Percentiles rank a stretch among this genome's conserved stretches.
Conservation (phyloP, 1,140 invertebrate genomes). For the Anastrepha ludens region DNA sequence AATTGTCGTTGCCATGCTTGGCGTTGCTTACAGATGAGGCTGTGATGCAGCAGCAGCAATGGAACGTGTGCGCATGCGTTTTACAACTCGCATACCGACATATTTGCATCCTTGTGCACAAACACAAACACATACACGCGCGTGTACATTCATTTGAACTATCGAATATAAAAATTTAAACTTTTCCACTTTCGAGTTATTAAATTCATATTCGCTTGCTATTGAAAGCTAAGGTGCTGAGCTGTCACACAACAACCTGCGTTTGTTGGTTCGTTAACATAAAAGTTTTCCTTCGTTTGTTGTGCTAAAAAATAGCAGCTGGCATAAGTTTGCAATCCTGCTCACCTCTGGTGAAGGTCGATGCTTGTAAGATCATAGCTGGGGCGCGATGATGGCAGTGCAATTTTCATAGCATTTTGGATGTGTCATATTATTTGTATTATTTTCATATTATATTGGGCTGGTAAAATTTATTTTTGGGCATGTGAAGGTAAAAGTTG, state of each 20-base stretch:
- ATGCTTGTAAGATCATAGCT: slow-evolving; percentile 15
- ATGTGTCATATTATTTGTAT: neutral
- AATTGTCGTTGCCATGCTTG: neutral
- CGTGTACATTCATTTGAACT: neutral
- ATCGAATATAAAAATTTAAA: neutral
- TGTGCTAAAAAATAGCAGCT: neutral
- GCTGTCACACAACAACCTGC: neutral
- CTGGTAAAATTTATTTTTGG: too few relatives aligned
- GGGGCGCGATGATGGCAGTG: neutral
- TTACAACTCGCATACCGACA: too few relatives aligned
- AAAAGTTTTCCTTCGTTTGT: slow-evolving; percentile 21
- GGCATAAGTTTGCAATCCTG: slow-evolving; percentile 4
- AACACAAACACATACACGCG: neutral
- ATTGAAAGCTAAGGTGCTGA: neutral
- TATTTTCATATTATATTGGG: too few relatives aligned
- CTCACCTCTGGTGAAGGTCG: slow-evolving; percentile 13
- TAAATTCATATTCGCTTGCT: slow-evolving; percentile 10
- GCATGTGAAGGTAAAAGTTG: too few relatives aligned
- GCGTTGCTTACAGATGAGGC: too few relatives aligned
- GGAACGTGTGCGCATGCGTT: too few relatives aligned
- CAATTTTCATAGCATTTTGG: neutral
- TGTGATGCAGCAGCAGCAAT: too few relatives aligned
- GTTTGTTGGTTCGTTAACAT: slow-evolving; percentile 7
- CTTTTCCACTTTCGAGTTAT: slow-evolving; percentile 21
- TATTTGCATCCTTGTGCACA: neutral